These are phyloP conservation scores for Orius laevigatus DNA, from an alignment of 1,140 invertebrate genomes.

Conservation along the genomic window DNA sequence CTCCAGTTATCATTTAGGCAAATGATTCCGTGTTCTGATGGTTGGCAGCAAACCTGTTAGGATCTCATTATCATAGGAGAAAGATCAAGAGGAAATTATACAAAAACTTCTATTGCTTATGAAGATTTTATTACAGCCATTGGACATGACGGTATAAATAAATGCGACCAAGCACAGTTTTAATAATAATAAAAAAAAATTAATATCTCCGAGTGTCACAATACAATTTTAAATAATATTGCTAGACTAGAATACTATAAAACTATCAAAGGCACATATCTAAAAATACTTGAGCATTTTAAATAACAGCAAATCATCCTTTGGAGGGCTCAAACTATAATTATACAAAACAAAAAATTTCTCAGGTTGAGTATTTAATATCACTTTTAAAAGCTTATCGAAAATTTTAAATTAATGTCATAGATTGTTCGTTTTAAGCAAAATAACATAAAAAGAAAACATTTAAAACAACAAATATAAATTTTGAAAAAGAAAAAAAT, in stretches of 20 bases:
- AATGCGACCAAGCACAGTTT: too few relatives aligned
- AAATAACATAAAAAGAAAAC: not conserved
- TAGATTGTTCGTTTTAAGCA: not conserved
- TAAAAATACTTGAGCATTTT: constrained; percentile 13
- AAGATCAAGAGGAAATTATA: too few relatives aligned
- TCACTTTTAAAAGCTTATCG: not conserved
- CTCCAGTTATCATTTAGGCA: too few relatives aligned
- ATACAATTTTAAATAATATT: not conserved
- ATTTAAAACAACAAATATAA: not conserved
- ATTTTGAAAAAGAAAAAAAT: not conserved
- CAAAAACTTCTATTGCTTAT: too few relatives aligned
- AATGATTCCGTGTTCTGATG: too few relatives aligned
- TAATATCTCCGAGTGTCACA: too few relatives aligned
- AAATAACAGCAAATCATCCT: too few relatives aligned
- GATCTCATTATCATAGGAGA: too few relatives aligned
- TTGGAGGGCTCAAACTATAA: not conserved
- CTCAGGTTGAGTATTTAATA: not conserved
- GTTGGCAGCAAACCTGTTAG: too few relatives aligned
- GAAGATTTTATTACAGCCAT: too few relatives aligned
- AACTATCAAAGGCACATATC: constrained; percentile 11
- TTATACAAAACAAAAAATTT: not conserved
- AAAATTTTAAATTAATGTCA: not conserved
- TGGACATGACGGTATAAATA: too few relatives aligned
- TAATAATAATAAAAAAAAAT: too few relatives aligned
- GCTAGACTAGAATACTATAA: constrained; percentile 9